phyloP scores from a whole-genome alignment of 2,797 vertebrate genomes.

The Melanotaenia trifasciata region DNA sequence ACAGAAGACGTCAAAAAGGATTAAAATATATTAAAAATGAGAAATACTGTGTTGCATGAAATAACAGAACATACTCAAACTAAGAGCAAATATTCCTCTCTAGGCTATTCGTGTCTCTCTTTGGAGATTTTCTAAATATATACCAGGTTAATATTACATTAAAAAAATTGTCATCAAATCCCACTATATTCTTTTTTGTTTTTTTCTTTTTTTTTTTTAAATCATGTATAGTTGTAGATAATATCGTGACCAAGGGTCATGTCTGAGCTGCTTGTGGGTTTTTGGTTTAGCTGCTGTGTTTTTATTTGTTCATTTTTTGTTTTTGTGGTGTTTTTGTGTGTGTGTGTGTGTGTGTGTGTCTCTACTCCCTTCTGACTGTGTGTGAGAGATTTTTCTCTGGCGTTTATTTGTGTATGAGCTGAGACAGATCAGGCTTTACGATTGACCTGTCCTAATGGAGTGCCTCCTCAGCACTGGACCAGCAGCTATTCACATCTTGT shows the following conservation, averaged over 20 bases:
- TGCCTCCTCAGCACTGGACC: background rate
- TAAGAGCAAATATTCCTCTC: background rate
- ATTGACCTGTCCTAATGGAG: background rate
- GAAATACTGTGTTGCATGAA: background rate
- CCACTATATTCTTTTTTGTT: background rate
- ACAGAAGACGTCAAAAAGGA: background rate
- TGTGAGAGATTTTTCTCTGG: background rate
- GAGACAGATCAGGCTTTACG: background rate
- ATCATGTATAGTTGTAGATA: background rate
- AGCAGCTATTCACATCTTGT: background rate
- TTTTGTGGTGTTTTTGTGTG: too few relatives aligned
- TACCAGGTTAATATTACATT: background rate
- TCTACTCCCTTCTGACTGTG: background rate
- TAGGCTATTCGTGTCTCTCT: background rate
- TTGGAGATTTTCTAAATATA: background rate
- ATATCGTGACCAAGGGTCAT: background rate
- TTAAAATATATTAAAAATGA: background rate
- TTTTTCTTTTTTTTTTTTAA: background rate
- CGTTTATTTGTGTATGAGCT: background rate
- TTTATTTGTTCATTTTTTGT: background rate
- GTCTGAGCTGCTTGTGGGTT: background rate
- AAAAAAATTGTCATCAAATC: background rate
- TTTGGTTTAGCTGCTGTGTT: background rate
- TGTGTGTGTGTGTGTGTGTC: background rate
- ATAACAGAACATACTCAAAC: background rate